Evolutionary conservation across 92 coral and sea anemone species (phyloP).

Genomic region (Phenganax stokvisi): DNA sequence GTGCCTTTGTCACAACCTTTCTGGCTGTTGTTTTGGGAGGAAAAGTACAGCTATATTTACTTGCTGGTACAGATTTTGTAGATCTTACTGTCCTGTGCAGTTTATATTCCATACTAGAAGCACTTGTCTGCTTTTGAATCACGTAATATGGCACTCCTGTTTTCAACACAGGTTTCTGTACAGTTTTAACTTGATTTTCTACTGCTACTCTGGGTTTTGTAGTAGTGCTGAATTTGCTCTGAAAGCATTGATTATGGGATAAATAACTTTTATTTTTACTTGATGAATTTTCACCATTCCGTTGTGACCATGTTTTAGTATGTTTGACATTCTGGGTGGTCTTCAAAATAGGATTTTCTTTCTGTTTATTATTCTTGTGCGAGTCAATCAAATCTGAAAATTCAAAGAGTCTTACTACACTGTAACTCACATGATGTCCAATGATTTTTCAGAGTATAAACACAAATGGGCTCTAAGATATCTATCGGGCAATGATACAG

Average conservation of each 20-base stretch:
- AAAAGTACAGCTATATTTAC: background rate
- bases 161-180: background rate
- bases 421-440: too few relatives aligned
- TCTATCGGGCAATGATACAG: too few relatives aligned
- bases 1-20: background rate
- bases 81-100: background rate
- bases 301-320: slow-evolving; percentile 20
- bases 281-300: slow-evolving; percentile 1
- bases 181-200: background rate
- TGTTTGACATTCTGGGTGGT: background rate
- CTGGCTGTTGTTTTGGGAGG: background rate
- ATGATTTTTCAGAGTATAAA: too few relatives aligned
- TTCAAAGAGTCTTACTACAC: background rate
- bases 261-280: background rate
- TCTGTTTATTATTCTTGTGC: slow-evolving; percentile 22
- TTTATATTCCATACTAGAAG: background rate
- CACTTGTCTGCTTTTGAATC: background rate
- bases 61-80: background rate
- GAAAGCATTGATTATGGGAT: background rate
- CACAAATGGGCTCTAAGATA: too few relatives aligned
- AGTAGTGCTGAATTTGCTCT: background rate
- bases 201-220: too few relatives aligned
- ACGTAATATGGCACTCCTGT: background rate
- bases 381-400: slow-evolving; percentile 38
- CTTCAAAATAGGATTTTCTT: background rate